phyloP scores from a whole-genome alignment of 2,888 invertebrate species.

The Neria commutata region DNA sequence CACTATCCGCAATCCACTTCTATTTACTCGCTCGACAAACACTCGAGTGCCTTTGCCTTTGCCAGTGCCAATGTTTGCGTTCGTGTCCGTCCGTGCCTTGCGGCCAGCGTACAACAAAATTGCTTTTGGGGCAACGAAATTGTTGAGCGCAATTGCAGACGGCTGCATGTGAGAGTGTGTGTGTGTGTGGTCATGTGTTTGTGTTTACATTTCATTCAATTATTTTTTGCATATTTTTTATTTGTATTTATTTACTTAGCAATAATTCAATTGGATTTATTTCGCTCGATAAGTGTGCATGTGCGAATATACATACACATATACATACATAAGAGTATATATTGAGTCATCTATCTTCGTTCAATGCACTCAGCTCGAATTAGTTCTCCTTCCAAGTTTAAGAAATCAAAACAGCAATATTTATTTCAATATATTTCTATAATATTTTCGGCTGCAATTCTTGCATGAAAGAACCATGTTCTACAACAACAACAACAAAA shows the following conservation, averaged over 20 bases:
- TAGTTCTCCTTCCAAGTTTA: no score
- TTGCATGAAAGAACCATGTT: no score
- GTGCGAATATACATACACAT: no score
- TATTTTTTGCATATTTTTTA: neutral
- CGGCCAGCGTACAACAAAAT: neutral
- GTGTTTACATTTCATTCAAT: neutral
- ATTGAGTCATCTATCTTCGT: no score
- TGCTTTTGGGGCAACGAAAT: neutral
- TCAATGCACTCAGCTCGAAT: no score
- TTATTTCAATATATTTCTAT: no score
- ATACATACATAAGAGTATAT: no score
- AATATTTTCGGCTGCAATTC: no score
- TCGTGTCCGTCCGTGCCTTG: neutral
- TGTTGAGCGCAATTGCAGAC: conserved; percentile 1
- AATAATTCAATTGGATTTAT: neutral
- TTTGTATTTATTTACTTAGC: neutral
- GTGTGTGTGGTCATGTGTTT: neutral
- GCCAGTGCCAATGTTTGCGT: neutral
- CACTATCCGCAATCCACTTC: neutral
- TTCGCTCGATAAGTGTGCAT: no score
- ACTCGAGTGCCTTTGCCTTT: no score
- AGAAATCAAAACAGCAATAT: no score
- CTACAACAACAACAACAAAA: no score
- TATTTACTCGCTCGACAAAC: neutral
- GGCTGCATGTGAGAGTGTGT: neutral